phyloP scores from a whole-genome alignment of 2,113 vertebrate genomes.

The Malurus melanocephalus region DNA sequence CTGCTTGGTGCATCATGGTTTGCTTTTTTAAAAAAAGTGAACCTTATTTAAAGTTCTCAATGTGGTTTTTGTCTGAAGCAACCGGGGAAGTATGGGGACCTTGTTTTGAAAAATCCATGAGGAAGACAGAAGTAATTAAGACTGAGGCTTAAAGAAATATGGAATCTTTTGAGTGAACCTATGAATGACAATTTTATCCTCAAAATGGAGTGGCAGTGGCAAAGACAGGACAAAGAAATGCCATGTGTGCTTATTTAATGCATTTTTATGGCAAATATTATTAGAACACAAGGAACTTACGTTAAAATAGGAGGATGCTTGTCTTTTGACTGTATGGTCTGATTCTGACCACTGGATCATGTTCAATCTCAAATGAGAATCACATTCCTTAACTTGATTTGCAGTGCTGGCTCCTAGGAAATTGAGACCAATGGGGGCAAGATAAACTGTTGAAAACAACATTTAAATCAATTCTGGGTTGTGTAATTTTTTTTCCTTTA shows the following conservation, averaged over 20 bases:
- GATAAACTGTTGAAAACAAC: neutral
- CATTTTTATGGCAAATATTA: neutral
- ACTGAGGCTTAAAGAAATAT: neutral
- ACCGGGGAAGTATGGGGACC: neutral
- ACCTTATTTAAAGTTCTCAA: neutral
- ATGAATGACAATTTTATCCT: neutral
- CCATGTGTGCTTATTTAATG: neutral
- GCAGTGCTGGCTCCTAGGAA: neutral
- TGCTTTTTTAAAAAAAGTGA: neutral
- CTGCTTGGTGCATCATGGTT: neutral
- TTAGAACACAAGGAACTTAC: neutral
- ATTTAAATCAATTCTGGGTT: neutral
- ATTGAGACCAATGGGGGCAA: accelerated
- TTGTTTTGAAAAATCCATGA: neutral
- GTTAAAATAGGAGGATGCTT: neutral
- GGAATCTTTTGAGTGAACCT: neutral
- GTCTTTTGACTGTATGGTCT: neutral
- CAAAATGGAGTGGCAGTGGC: neutral
- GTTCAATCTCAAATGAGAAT: neutral
- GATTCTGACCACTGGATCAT: neutral
- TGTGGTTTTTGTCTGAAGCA: neutral
- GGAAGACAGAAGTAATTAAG: neutral
- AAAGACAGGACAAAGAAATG: neutral
- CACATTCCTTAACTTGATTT: neutral
- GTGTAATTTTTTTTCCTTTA: neutral